A percentile compares a stretch with the other conserved stretches of the same genome.
phyloP scores from a whole-genome alignment of 2,113 vertebrate genomes.

The Halichoerus grypus region DNA sequence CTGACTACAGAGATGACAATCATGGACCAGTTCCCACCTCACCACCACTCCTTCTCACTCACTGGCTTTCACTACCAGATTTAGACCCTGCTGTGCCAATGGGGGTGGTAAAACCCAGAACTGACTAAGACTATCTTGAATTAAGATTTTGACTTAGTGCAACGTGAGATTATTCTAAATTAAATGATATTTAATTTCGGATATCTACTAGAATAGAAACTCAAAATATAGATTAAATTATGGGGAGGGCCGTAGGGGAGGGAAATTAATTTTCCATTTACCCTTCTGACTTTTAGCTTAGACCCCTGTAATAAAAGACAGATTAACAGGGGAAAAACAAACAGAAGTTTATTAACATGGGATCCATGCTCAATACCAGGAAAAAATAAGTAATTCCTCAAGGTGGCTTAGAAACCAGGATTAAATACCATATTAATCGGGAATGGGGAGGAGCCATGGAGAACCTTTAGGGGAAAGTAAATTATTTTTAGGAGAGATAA shows the following conservation, averaged over 20 bases:
- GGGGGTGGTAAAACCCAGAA: background rate
- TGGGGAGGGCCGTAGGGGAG: rapidly evolving
- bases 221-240: slow-evolving; percentile 43
- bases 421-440: background rate
- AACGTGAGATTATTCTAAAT: background rate
- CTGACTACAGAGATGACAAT: background rate
- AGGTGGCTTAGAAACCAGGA: background rate
- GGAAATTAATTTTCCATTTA: background rate
- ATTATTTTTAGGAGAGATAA: background rate
- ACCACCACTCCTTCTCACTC: no score
- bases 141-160: background rate
- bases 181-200: slow-evolving; percentile 1
- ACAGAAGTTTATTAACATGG: background rate
- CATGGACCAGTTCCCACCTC: background rate
- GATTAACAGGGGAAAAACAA: background rate
- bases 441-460: background rate
- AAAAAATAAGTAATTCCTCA: background rate
- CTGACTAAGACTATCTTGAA: background rate
- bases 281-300: slow-evolving; percentile 16
- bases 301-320: slow-evolving; percentile 20
- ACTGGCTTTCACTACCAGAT: background rate
- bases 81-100: background rate
- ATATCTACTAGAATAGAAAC: background rate
- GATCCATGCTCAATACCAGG: background rate
- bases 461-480: background rate